phyloP scores from a whole-genome alignment of 2,888 invertebrate species.

The Eristalinus aeneus region DNA sequence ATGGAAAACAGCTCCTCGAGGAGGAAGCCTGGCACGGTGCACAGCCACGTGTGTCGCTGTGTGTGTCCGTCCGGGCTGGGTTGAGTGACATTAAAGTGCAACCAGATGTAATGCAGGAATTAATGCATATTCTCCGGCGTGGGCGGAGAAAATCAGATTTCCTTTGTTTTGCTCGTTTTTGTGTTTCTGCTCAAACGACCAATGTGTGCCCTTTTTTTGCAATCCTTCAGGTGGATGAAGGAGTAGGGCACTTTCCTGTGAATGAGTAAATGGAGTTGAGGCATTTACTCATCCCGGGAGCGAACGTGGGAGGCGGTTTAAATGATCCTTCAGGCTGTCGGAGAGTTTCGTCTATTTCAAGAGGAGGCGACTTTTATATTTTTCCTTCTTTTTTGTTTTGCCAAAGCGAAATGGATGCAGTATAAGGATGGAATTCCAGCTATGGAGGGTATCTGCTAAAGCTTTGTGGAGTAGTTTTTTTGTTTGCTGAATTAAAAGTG shows the following conservation, averaged over 20 bases:
- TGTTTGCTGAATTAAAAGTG: neutral
- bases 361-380: neutral
- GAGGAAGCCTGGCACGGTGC: neutral
- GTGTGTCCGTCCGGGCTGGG: neutral
- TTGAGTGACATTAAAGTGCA: slow-evolving; percentile 64
- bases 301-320: neutral
- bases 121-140: slow-evolving; percentile 45
- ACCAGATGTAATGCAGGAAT: slow-evolving; percentile 57
- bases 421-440: neutral
- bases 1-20: slow-evolving; percentile 4
- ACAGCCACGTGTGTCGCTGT: neutral
- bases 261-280: slow-evolving; percentile 20
- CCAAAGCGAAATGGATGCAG: neutral
- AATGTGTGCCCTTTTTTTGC: neutral
- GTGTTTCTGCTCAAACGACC: neutral
- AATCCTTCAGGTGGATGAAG: neutral
- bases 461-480: neutral
- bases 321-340: neutral
- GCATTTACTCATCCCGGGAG: neutral
- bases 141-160: slow-evolving; percentile 53
- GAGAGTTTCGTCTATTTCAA: neutral
- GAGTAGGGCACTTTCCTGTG: slow-evolving; percentile 12
- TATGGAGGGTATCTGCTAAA: neutral
- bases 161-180: neutral
- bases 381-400: too few species aligned